Evolutionary conservation across 2,113 vertebrate genomes (phyloP), one percentile per base, ranked within the genome.

Genomic region (Petaurus breviceps): DNA sequence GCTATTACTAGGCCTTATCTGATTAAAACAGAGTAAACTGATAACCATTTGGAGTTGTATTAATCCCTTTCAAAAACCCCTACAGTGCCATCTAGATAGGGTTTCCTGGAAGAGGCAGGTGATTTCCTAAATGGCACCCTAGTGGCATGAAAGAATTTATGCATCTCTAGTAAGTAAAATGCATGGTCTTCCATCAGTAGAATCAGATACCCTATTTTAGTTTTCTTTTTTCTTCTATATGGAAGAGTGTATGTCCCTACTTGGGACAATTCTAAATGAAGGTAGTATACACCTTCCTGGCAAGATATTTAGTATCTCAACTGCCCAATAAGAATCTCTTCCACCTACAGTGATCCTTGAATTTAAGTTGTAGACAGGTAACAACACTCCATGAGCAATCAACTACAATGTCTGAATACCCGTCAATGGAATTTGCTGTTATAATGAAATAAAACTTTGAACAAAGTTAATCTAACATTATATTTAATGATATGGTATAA

Each of bases 11-110:
- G 52, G 14, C 43, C 28, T 51, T 4, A 94, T 93, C 96, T 95
- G 91, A 95, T 51, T 96, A 95, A 89, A 94, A 94, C 31, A 89
- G 92, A 97, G 92, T 94, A 95, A 96, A 96, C 51, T 84, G 52
- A 46, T 96, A 68, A 96, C 53, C 94, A 89, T n/a, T 54, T 95
- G n/a, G 23, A 43, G 28, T 0, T 92, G 31, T 46, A 94, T 95
- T 95, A 95, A 95, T 95, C 43, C 16, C 7, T 97, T 92, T 95
- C 94, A 61, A 94, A 96, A 96, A 90, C 92, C 94, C 94, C 94
- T 61, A 94, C 24, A 0, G 14, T 68, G 51, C 91, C 47, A 92
- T 89, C 94, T 47, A 43, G n/a, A 84, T 22, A 43, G 37, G 77
- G 43, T 50, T 96, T n/a, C 68, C 55, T n/a, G 90, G 90, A 97